phyloP scores from a whole-genome alignment of 2,888 invertebrate species.

The Podabrus alpinus region DNA sequence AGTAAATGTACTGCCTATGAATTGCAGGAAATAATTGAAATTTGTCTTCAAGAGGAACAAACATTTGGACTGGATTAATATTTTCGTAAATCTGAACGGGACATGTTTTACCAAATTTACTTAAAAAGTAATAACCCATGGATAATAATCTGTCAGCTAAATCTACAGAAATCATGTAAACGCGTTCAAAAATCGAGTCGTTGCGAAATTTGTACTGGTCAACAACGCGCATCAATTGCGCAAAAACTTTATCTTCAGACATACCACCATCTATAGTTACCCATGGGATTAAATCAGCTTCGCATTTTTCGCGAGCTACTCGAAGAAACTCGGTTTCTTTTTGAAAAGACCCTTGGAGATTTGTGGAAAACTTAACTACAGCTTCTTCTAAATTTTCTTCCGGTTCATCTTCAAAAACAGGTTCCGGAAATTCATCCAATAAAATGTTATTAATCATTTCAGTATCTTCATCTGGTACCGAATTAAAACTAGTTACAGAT shows the following conservation, averaged over 20 bases:
- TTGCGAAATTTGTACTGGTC: slow-evolving; percentile 55
- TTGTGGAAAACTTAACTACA: slow-evolving; percentile 54
- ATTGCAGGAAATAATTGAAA: slow-evolving; percentile 60
- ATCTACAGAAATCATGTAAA: slow-evolving; percentile 58
- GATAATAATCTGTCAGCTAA: slow-evolving; percentile 62
- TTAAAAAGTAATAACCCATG: slow-evolving; percentile 65
- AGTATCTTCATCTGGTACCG: slow-evolving; percentile 57
- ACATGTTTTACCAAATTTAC: slow-evolving; percentile 67
- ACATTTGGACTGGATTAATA: slow-evolving; percentile 58
- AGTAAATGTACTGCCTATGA: slow-evolving; percentile 65
- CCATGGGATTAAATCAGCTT: slow-evolving; percentile 57
- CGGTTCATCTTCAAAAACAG: slow-evolving; percentile 54
- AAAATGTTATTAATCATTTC: slow-evolving; percentile 54
- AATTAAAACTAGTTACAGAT: slow-evolving; percentile 51
- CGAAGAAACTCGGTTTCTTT: slow-evolving; percentile 57
- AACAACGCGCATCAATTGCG: slow-evolving; percentile 42
- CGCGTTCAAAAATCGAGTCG: slow-evolving; percentile 62
- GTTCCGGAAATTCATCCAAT: slow-evolving; percentile 55
- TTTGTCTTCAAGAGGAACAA: slow-evolving; percentile 53
- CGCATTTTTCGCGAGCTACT: slow-evolving; percentile 50
- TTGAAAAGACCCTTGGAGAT: slow-evolving; percentile 57
- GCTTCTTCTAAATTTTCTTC: slow-evolving; percentile 58
- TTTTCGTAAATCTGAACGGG: slow-evolving; percentile 65
- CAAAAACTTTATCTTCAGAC: slow-evolving; percentile 43
- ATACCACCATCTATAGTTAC: slow-evolving; percentile 55